Evolutionary conservation across 2,113 vertebrate species (phyloP).

Genomic region (Erpornis zantholeuca): DNA sequence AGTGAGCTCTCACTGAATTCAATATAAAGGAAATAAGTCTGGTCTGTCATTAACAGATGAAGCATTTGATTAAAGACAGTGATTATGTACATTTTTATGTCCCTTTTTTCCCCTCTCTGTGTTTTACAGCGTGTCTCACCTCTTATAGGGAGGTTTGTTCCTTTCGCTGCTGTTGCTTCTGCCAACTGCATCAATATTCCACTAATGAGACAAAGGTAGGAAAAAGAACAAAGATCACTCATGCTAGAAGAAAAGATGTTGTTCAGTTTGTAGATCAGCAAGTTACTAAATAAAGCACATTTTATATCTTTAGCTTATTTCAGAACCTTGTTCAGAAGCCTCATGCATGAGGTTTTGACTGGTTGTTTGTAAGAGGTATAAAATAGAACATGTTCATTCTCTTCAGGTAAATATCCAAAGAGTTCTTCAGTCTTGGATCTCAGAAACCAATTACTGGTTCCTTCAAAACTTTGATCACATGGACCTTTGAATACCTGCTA

Average conservation of each 20-base stretch:
- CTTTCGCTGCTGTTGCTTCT: constrained; percentile 97
- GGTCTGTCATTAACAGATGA: background rate
- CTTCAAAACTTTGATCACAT: background rate
- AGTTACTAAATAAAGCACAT: background rate
- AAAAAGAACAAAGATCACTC: background rate
- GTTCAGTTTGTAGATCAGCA: background rate
- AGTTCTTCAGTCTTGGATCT: background rate
- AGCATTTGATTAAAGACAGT: background rate
- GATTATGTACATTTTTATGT: background rate
- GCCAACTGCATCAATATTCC: constrained; percentile 99
- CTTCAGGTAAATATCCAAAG: background rate
- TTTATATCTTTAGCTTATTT: background rate
- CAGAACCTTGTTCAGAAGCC: background rate
- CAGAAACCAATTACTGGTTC: background rate
- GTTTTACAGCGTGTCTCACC: constrained; percentile 85
- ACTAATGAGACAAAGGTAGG: constrained; percentile 96
- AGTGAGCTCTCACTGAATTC: background rate
- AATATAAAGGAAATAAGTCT: background rate
- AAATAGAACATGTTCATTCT: background rate
- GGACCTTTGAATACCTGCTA: background rate
- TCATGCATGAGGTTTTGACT: background rate
- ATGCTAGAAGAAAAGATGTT: background rate
- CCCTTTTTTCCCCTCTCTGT: background rate
- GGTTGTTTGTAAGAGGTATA: background rate
- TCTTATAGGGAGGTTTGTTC: constrained; percentile 94